phyloP scores from a whole-genome alignment of 2,797 vertebrate genomes.

The Naso thynnoides region DNA sequence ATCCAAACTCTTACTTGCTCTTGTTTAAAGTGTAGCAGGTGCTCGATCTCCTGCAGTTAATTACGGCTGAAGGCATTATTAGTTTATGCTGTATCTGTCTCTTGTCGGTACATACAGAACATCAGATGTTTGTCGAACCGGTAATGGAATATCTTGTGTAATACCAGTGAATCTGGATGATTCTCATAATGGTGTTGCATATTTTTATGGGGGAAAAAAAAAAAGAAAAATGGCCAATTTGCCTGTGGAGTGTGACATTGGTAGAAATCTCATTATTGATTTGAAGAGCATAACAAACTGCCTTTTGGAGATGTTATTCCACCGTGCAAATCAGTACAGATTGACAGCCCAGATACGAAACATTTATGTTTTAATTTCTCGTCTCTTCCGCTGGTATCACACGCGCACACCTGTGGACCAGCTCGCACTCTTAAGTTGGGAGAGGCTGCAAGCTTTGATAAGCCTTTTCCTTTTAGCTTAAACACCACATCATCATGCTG shows the following conservation, averaged over 20 bases:
- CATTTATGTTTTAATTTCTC: conserved; percentile 79
- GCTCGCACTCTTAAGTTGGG: conserved; percentile 61
- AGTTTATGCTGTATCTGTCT: conserved; percentile 58
- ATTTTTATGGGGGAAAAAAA: conserved; percentile 23
- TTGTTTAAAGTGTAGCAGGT: conserved; percentile 72
- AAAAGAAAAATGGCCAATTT: conserved; percentile 35
- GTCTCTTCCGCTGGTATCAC: conserved; percentile 68
- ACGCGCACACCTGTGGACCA: conserved; percentile 73
- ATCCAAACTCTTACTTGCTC: conserved; percentile 60
- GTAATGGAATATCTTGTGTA: conserved; percentile 40
- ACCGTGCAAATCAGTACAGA: conserved; percentile 55
- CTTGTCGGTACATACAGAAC: conserved; percentile 39
- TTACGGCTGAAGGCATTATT: conserved; percentile 73
- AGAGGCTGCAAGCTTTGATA: conserved; percentile 77
- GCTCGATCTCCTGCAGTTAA: conserved; percentile 73
- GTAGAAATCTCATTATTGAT: conserved; percentile 64
- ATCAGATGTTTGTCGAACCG: conserved; percentile 57
- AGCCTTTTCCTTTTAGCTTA: conserved; percentile 72
- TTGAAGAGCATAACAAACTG: conserved; percentile 63
- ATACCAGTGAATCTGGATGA: conserved; percentile 43
- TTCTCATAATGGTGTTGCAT: conserved; percentile 34
- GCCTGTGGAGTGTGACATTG: conserved; percentile 56
- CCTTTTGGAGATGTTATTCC: conserved; percentile 62
- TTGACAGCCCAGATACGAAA: conserved; percentile 76
- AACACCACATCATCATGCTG: conserved; percentile 68